Evolutionary conservation across 2,888 invertebrate genomes (phyloP).

Genomic region (Cephus runcator): DNA sequence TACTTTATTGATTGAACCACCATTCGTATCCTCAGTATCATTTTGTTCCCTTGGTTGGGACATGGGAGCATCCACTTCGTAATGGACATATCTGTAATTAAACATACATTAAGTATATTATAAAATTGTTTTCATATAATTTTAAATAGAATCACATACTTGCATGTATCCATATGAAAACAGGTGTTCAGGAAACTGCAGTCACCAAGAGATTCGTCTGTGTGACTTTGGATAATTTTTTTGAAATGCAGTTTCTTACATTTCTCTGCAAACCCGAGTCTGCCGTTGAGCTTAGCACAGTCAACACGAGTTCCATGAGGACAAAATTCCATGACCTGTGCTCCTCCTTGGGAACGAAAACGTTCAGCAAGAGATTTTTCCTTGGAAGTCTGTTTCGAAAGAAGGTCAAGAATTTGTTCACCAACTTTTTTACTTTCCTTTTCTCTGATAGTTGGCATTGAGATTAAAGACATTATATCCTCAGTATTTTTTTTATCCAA

Average conservation of each 20-base stretch:
- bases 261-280: constrained; percentile 65
- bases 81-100: constrained; percentile 87
- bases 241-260: constrained; percentile 96
- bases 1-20: constrained; percentile 24
- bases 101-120: background rate
- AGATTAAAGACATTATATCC: constrained; percentile 78
- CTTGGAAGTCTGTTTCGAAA: constrained; percentile 96
- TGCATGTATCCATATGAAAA: constrained; percentile 99
- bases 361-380: constrained; percentile 95
- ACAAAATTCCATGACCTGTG: constrained; percentile 95
- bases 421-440: constrained; percentile 95
- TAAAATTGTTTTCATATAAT: background rate
- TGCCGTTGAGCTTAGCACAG: constrained; percentile 70
- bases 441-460: constrained; percentile 94
- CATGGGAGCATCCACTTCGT: constrained; percentile 87
- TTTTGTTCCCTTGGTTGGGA: constrained; percentile 65
- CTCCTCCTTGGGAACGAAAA: constrained; percentile 94
- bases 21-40: constrained; percentile 42
- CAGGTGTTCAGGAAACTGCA: constrained; percentile 98
- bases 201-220: constrained; percentile 94
- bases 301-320: constrained; percentile 94
- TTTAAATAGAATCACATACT: constrained; percentile 66
- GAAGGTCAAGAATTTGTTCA: constrained; percentile 92
- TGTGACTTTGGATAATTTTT: constrained; percentile 95
- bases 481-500: constrained; percentile 57